Evolutionary conservation across 2,888 invertebrate genomes (phyloP), one percentile per base, ranked within the genome.

Genomic region (Drosophila ustulata): DNA sequence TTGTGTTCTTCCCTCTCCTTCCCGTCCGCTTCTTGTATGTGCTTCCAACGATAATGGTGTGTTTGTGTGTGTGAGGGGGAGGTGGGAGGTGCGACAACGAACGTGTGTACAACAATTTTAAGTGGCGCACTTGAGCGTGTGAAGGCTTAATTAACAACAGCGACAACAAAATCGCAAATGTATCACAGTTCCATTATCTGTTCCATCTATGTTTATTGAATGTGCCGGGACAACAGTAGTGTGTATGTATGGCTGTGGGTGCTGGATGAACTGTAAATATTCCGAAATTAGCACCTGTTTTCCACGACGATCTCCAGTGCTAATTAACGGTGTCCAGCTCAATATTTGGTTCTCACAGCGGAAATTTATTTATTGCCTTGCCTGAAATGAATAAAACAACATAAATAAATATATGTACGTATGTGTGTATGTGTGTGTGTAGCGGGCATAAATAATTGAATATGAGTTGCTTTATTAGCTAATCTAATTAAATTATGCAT

Each of bases 121-220:
- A 87, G 83, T 83, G 74, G 74, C 63, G 68, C 79, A 87, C 87
- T 87, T 79, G 71, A 83, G 70, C 71, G 87, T 78, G 79, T 79
- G 85, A 77, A 81, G 84, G 72, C 84, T 87, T 81, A 84, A 83
- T 87, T 83, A 84, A 75, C 77, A 83, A 64, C 68, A 62, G 68
- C 68, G 58, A 76, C 71, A 51, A 65, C 61, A 61, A 61, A 47
- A 62, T 72, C 62, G 69, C 59, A 67, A 73, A 66, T 77, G 70
- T 88, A 78, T 88, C 78, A 82, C 82, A 82, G 66, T 78, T 74
- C 78, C 77, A 88, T 88, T 85, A 88, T 88, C 83, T 80, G 56
- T 59, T 79, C 13, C 41, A 75, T 75, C 66, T 78, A 78, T 75
- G 25, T 41, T 11, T 45, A 18, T 46, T 57, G 7, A 11, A 13